phyloP scores from a whole-genome alignment of 2,888 invertebrate species.

The Nomada ferruginata region DNA sequence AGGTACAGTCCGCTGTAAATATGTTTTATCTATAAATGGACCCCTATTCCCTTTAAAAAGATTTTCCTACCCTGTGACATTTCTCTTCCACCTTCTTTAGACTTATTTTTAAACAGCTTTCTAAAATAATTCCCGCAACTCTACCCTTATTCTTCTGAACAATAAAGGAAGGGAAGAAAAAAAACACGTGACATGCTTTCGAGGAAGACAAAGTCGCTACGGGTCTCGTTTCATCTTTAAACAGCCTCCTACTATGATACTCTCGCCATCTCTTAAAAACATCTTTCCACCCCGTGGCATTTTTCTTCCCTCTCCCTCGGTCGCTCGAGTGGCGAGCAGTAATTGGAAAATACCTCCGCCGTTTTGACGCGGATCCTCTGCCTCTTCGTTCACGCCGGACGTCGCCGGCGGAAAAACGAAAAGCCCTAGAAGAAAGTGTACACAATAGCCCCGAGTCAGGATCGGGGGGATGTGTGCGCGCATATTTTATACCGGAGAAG shows the following conservation, averaged over 20 bases:
- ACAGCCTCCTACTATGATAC: too few species aligned
- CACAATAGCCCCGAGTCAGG: background rate
- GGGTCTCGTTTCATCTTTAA: too few species aligned
- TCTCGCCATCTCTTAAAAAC: background rate
- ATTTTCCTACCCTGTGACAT: background rate
- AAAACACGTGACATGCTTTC: too few species aligned
- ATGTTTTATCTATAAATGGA: too few species aligned
- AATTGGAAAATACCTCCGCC: conserved; percentile 50
- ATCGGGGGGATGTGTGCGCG: conserved; percentile 12
- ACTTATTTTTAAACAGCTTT: background rate
- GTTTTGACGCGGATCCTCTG: conserved; percentile 28
- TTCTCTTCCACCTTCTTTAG: background rate
- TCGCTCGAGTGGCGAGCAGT: conserved; percentile 14
- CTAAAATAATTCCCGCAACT: background rate
- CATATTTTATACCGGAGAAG: too few species aligned
- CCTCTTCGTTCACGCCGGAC: conserved; percentile 5
- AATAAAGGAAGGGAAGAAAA: background rate
- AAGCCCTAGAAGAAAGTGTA: background rate
- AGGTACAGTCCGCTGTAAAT: too few species aligned
- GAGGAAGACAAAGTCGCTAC: too few species aligned
- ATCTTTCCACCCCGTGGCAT: background rate
- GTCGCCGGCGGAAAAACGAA: background rate
- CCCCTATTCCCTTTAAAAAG: background rate
- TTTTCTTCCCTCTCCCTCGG: background rate
- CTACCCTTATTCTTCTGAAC: background rate